These are phyloP conservation scores for Hephaestus fuliginosus DNA, from an alignment of 2,797 vertebrate genomes.

Conservation along the genomic window DNA sequence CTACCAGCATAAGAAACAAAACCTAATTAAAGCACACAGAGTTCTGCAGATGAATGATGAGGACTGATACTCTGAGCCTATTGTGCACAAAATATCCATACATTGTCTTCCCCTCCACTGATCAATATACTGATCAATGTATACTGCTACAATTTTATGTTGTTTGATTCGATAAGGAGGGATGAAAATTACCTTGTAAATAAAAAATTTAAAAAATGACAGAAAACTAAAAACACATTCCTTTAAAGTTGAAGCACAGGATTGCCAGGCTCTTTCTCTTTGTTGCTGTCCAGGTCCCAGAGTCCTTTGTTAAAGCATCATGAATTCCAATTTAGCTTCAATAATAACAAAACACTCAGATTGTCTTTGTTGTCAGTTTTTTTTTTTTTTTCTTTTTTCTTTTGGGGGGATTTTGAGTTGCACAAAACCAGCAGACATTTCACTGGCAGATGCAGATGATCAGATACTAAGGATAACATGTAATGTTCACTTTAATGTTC, in stretches of 20 bases:
- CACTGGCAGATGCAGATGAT: neutral
- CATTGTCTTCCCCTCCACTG: neutral
- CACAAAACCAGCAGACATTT: neutral
- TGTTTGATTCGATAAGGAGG: neutral
- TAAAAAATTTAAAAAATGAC: neutral
- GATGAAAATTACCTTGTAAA: neutral
- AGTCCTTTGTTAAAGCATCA: conserved; percentile 10
- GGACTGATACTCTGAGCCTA: conserved; percentile 13
- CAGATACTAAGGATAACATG: neutral
- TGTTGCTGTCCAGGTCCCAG: neutral
- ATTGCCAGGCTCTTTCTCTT: conserved; percentile 12
- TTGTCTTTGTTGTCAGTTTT: neutral
- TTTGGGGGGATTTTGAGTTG: neutral
- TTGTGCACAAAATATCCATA: conserved; percentile 14
- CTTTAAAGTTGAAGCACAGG: conserved; percentile 1
- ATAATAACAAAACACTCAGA: neutral
- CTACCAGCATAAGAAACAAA: conserved; percentile 64
- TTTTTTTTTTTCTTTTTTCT: neutral
- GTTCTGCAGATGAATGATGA: conserved; percentile 34
- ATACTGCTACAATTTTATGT: neutral
- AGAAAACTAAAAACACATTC: neutral
- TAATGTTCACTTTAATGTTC: neutral
- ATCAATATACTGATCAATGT: neutral
- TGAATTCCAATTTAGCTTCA: neutral
- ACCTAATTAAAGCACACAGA: conserved; percentile 74